Evolutionary conservation across 2,888 invertebrate genomes (phyloP).

Genomic region (Thera britannica): DNA sequence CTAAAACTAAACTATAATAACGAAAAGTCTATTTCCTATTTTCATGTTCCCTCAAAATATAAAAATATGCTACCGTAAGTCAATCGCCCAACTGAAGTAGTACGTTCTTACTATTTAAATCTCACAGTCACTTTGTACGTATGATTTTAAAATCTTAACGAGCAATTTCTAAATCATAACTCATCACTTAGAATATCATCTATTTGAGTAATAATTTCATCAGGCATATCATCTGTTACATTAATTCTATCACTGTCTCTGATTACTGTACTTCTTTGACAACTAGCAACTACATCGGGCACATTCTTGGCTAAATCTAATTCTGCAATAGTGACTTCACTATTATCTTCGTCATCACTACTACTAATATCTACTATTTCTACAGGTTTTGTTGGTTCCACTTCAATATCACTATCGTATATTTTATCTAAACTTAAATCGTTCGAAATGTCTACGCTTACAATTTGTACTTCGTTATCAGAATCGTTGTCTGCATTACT

Average conservation of each 20-base stretch:
- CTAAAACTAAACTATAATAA: background rate
- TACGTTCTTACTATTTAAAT: constrained; percentile 4
- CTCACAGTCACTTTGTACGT: constrained; percentile 29
- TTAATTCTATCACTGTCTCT: constrained; percentile 42
- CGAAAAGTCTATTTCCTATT: background rate
- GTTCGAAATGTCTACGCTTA: constrained; percentile 61
- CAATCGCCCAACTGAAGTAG: background rate
- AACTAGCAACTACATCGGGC: constrained; percentile 78
- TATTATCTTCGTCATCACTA: constrained; percentile 68
- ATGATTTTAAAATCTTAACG: constrained; percentile 2
- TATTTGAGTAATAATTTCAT: constrained; percentile 26
- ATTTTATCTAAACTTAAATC: constrained; percentile 54
- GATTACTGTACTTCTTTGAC: constrained; percentile 55
- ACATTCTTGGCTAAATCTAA: constrained; percentile 65
- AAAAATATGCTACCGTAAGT: background rate
- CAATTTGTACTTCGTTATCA: constrained; percentile 74
- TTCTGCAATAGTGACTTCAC: constrained; percentile 50
- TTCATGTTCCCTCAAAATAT: background rate
- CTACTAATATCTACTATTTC: constrained; percentile 68
- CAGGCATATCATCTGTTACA: constrained; percentile 37
- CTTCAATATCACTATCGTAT: constrained; percentile 66
- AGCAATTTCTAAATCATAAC: constrained; percentile 57
- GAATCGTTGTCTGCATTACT: constrained; percentile 64
- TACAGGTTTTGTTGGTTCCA: constrained; percentile 60
- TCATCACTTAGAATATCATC: constrained; percentile 43